Conservation (phyloP, 2,797 vertebrate genomes). For the Darevskia nairensis region DNA sequence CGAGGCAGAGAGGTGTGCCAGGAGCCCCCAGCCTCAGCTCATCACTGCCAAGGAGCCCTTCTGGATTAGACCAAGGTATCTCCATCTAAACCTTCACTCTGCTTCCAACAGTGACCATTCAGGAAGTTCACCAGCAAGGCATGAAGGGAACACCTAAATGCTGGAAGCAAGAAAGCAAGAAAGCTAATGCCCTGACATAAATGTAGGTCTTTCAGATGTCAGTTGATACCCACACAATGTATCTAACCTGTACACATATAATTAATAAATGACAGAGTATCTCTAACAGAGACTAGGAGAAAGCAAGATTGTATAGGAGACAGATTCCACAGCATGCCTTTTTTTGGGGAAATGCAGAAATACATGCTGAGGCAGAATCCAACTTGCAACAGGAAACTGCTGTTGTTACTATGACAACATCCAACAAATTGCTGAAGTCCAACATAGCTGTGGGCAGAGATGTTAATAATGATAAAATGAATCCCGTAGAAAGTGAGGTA, state of each 20-base stretch:
- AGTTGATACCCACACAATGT: neutral
- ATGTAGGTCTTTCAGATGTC: neutral
- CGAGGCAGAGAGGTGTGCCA: no score
- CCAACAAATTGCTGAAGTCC: constrained; percentile 24
- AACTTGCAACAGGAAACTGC: constrained; percentile 7
- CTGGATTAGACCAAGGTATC: neutral
- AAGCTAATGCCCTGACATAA: neutral
- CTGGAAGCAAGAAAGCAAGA: neutral
- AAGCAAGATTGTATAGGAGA: neutral
- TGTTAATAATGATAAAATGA: constrained; percentile 23
- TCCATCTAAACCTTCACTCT: neutral
- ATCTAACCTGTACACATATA: neutral
- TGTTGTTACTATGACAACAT: constrained; percentile 37
- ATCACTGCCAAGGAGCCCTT: neutral
- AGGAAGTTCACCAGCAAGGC: no score
- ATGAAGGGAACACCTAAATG: neutral
- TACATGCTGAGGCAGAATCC: neutral
- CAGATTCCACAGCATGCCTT: neutral
- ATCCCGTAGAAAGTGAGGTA: neutral
- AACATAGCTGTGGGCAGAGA: constrained; percentile 9
- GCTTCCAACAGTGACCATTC: neutral
- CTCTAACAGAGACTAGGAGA: neutral
- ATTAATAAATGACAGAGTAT: neutral
- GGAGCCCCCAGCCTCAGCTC: neutral
- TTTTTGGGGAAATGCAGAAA: neutral